Base-by-base conservation (phyloP, 2,113 vertebrate species). In the Odontophorus gujanensis region DNA sequence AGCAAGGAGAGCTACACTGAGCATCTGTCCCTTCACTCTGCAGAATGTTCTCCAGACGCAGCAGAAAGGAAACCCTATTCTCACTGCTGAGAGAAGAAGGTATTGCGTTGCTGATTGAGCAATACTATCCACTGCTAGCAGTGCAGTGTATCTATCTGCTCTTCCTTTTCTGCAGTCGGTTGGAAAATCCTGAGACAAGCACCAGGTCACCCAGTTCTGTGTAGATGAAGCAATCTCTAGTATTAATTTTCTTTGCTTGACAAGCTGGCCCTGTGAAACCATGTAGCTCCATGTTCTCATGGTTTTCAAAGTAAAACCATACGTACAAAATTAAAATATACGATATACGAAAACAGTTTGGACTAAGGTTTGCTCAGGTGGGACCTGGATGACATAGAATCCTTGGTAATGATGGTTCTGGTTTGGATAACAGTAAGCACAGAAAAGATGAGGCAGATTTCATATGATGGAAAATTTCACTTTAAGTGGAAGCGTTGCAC, bases 81-180 rank as follows among this genome's bases (percentile, higher is more conserved):
- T 3, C 1, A 4, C n/a, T 12, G 15, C 58, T 53, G 30, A 47
- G 17, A 25, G n/a, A 40, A 40, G 40, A 85, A 45, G 0, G 1
- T 51, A 7, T 18, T 71, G 47, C 53, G 28, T 8, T 34, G n/a
- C 25, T 57, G 20, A 53, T 2, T 26, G 45, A 76, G 59, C 45
- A 85, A 69, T 0, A 0, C 2, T 20, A 11, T 9, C 25, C 30
- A 18, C 21, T 1, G 1, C 7, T 13, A 71, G 40, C 10, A 28
- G 22, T 32, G 20, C 17, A 12, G 24, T 26, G 40, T 21, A 9
- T 32, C 48, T 21, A 9, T 28, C 48, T 34, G 11, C 16, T 53
- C 65, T 66, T 22, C 7, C 6, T 5, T 8, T 58, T 87, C 63
- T 40, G 32, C 1, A 0, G 7, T 12, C 19, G 38, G 6, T 19